phyloP scores from a whole-genome alignment of 2,797 vertebrate species.

The Enoplosus armatus region DNA sequence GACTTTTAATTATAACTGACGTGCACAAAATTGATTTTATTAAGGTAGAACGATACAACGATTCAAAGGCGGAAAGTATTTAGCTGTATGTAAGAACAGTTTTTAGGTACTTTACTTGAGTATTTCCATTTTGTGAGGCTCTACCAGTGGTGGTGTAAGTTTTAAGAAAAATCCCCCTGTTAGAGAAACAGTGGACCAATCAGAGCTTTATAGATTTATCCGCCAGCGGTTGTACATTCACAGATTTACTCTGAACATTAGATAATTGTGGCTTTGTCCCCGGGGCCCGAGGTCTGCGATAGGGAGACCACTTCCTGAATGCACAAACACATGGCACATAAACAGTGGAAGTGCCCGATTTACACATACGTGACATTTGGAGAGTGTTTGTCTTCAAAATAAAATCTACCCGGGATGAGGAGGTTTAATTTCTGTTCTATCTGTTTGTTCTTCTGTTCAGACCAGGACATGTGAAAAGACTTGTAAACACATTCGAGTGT shows the following conservation, averaged over 20 bases:
- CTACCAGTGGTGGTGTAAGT: too few relatives aligned
- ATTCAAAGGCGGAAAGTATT: too few relatives aligned
- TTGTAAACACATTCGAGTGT: too few relatives aligned
- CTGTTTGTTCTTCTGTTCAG: background rate
- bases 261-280: slow-evolving; percentile 6
- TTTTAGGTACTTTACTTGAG: too few relatives aligned
- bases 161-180: too few relatives aligned
- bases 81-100: too few relatives aligned
- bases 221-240: background rate
- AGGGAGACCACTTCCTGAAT: slow-evolving; percentile 46
- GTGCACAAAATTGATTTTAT: too few relatives aligned
- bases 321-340: slow-evolving; percentile 23
- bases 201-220: background rate
- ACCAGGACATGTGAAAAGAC: background rate
- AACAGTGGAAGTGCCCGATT: slow-evolving; percentile 33
- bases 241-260: background rate
- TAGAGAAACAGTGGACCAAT: too few relatives aligned
- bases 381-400: background rate
- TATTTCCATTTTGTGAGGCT: too few relatives aligned
- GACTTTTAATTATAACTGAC: too few relatives aligned
- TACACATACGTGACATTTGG: slow-evolving; percentile 23
- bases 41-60: too few relatives aligned
- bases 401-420: too few relatives aligned
- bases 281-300: slow-evolving; percentile 27
- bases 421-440: background rate